Evolutionary conservation across 37 sponge, comb jelly and placozoan genomes (phyloP).

Genomic region (Halichondria panicea): DNA sequence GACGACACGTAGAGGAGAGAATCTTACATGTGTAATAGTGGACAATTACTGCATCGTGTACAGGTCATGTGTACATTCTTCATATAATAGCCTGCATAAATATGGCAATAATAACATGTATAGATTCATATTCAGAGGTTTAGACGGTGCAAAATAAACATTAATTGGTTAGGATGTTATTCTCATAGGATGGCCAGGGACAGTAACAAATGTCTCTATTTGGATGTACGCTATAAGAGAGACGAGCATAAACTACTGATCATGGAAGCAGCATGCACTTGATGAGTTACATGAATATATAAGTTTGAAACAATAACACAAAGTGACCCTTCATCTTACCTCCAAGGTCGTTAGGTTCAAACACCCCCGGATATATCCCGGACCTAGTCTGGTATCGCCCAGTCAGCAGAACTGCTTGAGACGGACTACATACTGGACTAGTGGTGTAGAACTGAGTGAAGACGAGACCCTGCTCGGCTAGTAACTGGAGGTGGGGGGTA

Average conservation of each 20-base stretch:
- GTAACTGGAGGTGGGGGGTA: slow-evolving; percentile 47
- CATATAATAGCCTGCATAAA: too few species aligned
- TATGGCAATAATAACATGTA: too few species aligned
- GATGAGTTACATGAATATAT: background rate
- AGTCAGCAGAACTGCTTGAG: slow-evolving; percentile 61
- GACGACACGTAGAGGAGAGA: too few species aligned
- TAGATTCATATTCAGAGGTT: too few species aligned
- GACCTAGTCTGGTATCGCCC: slow-evolving; percentile 61
- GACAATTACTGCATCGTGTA: too few species aligned
- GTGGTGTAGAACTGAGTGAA: slow-evolving; percentile 57
- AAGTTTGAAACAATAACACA: background rate
- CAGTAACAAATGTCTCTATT: too few species aligned
- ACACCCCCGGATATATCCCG: slow-evolving; percentile 64
- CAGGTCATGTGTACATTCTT: too few species aligned
- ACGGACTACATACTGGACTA: slow-evolving; percentile 56
- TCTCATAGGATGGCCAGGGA: background rate
- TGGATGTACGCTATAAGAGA: too few species aligned
- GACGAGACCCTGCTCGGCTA: slow-evolving; percentile 44
- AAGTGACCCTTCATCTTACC: slow-evolving; percentile 10
- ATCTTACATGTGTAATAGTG: too few species aligned
- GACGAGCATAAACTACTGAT: background rate
- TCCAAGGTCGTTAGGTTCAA: slow-evolving; percentile 46
- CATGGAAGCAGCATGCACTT: background rate
- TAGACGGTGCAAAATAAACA: background rate
- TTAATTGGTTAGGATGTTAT: background rate